Base-by-base conservation (phyloP, 2,113 vertebrate genomes). In the Vidua macroura region DNA sequence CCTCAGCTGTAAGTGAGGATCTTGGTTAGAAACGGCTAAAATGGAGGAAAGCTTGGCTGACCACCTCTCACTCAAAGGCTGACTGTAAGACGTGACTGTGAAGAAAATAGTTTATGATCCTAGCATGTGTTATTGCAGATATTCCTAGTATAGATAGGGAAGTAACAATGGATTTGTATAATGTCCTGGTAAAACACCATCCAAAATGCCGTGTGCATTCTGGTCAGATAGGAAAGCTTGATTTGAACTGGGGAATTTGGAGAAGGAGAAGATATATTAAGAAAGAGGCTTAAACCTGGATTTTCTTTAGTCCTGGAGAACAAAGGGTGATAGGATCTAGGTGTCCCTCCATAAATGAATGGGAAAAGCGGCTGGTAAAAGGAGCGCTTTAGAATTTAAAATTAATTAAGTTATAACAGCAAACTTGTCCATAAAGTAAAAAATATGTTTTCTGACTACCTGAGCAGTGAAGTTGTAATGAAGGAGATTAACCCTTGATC, bases 211-310 rank as follows among this genome's bases (percentile, higher is more conserved):
- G 12, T 58, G 37, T 60, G 22, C 11, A 9, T 75, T 68, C 67
- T 62, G 15, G 5, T 63, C 39, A 77, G 53, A 37, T 25, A 69
- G 21, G 20, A 85, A 90, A 80, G 46, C 62, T 77, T 74, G 53
- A 62, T 67, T 95, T 88, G 39, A 73, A 70, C 28, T 33, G 31
- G 14, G 17, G 11, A 74, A 16, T 90, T 85, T 58, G 35, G 55
- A 84, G 53, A 92, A 35, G 35, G 55, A 84, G 53, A 92, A 35
- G 55, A 41, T 74, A 39, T 64, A 46, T 83, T 74, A 39, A 67
- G 60, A 93, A 95, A 78, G 81, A 64, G 19, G 43, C 55, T 96
- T 95, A 81, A 92, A 90, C 21, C 8, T 59, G 72, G 20, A 44
- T 83, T 92, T 94, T 86, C 68, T 88, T 80, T 86, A 86, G 68